Percentiles rank a stretch among this genome's conserved stretches.
These are phyloP conservation scores for Steinernema feltiae DNA, from an alignment of 1,140 invertebrate genomes.

Conservation along the genomic window DNA sequence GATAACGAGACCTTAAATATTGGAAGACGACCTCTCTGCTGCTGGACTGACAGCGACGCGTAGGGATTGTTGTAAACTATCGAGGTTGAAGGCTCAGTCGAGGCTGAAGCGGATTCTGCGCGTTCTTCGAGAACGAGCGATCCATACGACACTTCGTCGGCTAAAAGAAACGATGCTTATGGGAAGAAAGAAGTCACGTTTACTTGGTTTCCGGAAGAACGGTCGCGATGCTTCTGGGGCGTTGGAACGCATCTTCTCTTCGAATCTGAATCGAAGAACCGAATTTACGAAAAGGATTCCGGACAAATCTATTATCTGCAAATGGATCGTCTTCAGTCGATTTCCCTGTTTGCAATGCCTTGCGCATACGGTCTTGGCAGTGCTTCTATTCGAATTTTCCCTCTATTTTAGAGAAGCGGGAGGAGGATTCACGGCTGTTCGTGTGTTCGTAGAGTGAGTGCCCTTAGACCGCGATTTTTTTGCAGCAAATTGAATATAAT, in stretches of 20 bases:
- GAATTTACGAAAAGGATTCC: not conserved
- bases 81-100: constrained; percentile 20
- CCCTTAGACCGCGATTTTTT: no score
- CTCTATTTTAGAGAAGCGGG: no score
- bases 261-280: not conserved
- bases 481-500: no score
- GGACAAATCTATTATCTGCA: no score
- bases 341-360: no score
- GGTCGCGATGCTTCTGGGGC: not conserved
- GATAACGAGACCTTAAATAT: constrained; percentile 47
- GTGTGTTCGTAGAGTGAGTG: no score
- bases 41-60: constrained; percentile 51
- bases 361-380: no score
- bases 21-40: constrained; percentile 49
- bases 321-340: no score
- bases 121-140: constrained; percentile 36
- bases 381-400: no score
- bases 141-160: constrained; percentile 12
- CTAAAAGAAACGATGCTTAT: constrained; percentile 4
- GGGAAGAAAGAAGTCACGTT: not conserved
- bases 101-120: not conserved
- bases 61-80: constrained; percentile 51
- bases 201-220: not conserved
- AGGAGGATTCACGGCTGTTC: no score
- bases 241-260: not conserved